Base-by-base conservation (phyloP, 2,888 invertebrate genomes). In the Limnephilus marmoratus region DNA sequence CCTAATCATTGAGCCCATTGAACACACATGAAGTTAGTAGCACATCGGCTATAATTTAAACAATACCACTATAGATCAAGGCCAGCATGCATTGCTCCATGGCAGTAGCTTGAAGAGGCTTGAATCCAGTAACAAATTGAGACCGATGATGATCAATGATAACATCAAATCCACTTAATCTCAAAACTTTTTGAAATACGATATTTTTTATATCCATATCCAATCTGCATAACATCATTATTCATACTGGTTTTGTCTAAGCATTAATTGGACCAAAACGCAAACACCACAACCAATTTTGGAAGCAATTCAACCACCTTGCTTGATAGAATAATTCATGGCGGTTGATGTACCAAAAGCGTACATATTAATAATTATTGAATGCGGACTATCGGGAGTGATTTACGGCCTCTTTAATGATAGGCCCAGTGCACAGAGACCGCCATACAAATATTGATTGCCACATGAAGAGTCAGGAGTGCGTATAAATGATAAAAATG, bases 371-470 rank as follows among this genome's bases (percentile, higher is more conserved):
- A 68, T 88, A 88, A 88, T 88, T 88, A 53, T 53, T 37, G n/a
- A 88, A 53, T 88, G 18, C 68, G 29, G 68, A 34, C 53, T 31
- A 29, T 68, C 68, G 31, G 53, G 53, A 87, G n/a, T 87, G 87
- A 87, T 88, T 88, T 15, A 88, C 53, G 11, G 15, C 88, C 53
- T 4, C 29, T 68, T 68, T 88, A 88, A 88, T 88, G 53, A 88
- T 88, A 87, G 87, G 29, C 31, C 53, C 53, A 34, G 53, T 87
- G 29, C 53, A 87, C 31, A 5, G 18, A 90, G 81, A 37, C 90
- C 81, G 81, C 90, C 81, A 37, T 81, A 90, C 81, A 90, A 90
- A 90, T 90, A 90, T 90, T 80, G 81, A 90, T 90, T 81, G 80
- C 81, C 90, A 80, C 90, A 90, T 41, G 24, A 68, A 68, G 53